Percentiles rank a stretch among this genome's conserved stretches.
These are phyloP conservation scores for Ctenomys sociabilis DNA, from an alignment of 2,113 vertebrate species.

Conservation along the genomic window DNA sequence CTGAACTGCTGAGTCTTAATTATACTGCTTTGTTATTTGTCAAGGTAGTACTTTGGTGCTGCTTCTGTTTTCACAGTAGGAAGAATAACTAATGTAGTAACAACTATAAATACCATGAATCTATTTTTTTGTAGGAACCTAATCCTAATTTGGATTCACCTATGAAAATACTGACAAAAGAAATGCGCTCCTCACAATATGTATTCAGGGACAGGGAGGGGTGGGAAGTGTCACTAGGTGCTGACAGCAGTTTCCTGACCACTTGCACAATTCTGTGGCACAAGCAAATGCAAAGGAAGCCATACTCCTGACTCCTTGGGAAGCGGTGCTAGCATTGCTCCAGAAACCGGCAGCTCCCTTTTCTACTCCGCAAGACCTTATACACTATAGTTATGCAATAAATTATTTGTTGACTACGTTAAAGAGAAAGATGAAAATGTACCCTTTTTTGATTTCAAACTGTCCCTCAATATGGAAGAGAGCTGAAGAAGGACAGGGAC, in stretches of 20 bases:
- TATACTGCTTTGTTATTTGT: neutral
- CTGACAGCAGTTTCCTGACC: neutral
- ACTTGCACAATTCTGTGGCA: neutral
- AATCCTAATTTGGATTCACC: neutral
- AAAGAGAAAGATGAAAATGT: neutral
- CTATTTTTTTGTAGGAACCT: neutral
- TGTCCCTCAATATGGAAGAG: neutral
- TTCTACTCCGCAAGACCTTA: neutral
- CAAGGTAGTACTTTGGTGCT: neutral
- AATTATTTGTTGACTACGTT: conserved; percentile 3
- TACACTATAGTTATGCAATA: neutral
- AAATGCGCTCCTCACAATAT: neutral
- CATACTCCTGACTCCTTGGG: neutral
- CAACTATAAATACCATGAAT: neutral
- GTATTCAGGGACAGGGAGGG: neutral
- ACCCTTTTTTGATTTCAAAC: conserved; percentile 5
- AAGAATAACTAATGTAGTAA: neutral
- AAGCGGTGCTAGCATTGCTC: neutral
- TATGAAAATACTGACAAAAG: neutral
- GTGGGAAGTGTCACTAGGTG: neutral
- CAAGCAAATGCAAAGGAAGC: neutral
- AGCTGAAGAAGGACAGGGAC: neutral
- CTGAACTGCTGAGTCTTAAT: conserved; percentile 15
- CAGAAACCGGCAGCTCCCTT: neutral
- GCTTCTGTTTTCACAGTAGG: conserved; percentile 31